Evolutionary conservation across 2,113 vertebrate species (phyloP), one percentile per base, ranked within the genome.

Genomic region (Triplophysa dalaica): DNA sequence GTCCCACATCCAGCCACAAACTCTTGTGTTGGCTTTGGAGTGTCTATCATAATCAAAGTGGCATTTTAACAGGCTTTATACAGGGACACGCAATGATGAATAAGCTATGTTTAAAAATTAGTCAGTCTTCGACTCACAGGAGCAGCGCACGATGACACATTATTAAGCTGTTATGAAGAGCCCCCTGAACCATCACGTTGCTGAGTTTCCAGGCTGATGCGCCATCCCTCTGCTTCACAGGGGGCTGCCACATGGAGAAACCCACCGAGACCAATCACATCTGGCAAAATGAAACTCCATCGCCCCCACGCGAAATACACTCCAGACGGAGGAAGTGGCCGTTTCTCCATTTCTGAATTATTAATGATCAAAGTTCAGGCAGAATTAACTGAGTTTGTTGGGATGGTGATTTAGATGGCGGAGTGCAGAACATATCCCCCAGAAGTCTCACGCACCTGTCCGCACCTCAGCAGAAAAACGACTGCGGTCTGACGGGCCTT

Each of bases 381-480:
- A 58, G 75, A 83, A 87, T 85, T 83, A 87, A 78, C 87, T 10
- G 48, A 60, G 64, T 84, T 80, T 77, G 75, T 80, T 69, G 48
- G 75, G 75, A 77, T 67, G 45, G 76, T 89, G 89, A 92, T 91
- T 89, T 89, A 90, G 84, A 84, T 52, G 63, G 70, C 74, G 4
- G 78, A 82, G 83, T 75, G 77, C 64, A 65, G 81, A 66, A 83
- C 76, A 84, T 56, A 82, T 87, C 74, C 78, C 52, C 79, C 21
- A 52, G 72, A 88, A 88, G 75, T 67, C 84, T 82, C 2, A 19
- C 68, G 77, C 86, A 89, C 86, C 86, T 83, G 85, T 87, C 79
- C 41, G 8, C 72, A 54, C 82, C 76, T 82, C 70, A 81, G 72
- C 69, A 77, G 73, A 85, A 72, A 48, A 86, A 81, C 10, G 65